These are phyloP conservation scores for Podilymbus podiceps DNA, from an alignment of 2,113 vertebrate species.

Conservation along the genomic window DNA sequence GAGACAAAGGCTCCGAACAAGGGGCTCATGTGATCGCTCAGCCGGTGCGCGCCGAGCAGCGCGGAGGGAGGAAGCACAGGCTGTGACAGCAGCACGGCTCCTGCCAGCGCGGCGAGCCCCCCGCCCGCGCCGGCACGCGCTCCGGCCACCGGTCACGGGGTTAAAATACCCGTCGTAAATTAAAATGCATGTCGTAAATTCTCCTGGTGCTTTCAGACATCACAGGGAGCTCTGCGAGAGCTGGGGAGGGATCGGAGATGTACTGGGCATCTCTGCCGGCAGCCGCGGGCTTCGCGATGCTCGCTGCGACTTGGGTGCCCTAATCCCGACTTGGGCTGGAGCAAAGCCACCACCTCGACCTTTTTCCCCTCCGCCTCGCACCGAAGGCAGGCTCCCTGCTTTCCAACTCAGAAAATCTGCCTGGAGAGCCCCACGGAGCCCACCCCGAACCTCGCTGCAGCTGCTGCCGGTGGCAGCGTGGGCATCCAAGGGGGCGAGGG, in stretches of 20 bases:
- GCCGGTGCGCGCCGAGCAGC: not conserved
- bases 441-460: fast-evolving
- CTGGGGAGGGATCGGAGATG: not conserved
- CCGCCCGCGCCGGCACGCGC: fast-evolving
- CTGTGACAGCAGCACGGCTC: not conserved
- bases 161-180: fast-evolving
- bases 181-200: fast-evolving
- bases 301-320: not conserved
- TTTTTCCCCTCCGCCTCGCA: fast-evolving
- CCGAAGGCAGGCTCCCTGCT: not conserved
- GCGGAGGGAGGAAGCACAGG: not conserved
- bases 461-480: fast-evolving
- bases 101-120: not conserved
- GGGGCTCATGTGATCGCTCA: conserved; percentile 43
- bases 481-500: fast-evolving
- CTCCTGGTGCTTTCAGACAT: not conserved
- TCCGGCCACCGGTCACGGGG: fast-evolving
- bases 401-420: not conserved
- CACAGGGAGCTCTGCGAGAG: not conserved
- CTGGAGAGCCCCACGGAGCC: fast-evolving
- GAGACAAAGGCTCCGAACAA: conserved; percentile 51
- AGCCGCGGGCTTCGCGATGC: fast-evolving
- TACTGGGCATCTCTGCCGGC: not conserved
- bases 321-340: not conserved
- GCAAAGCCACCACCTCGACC: not conserved